Conservation (phyloP, 92 coral and sea anemone species). For the Palythoa caribaeorum region DNA sequence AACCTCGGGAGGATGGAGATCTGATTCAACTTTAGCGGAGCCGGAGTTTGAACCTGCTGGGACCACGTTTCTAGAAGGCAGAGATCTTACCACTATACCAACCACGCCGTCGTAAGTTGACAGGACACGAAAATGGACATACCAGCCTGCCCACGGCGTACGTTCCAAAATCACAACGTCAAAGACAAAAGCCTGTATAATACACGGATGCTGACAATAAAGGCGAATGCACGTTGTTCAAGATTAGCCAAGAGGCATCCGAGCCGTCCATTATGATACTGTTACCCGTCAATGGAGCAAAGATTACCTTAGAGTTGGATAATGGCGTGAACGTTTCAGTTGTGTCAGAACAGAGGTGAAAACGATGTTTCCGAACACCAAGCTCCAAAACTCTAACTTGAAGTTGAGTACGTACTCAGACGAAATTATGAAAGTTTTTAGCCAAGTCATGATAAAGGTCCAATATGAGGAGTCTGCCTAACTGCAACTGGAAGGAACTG, state of each 20-base stretch:
- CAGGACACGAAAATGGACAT: constrained; percentile 27
- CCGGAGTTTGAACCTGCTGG: too few species aligned
- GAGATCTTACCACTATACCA: too few species aligned
- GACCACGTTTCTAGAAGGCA: too few species aligned
- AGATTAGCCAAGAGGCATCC: not conserved
- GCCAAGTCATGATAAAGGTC: constrained; percentile 29
- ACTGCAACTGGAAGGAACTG: constrained; percentile 52
- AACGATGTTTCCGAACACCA: not conserved
- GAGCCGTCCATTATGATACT: not conserved
- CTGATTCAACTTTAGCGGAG: too few species aligned
- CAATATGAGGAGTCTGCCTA: constrained; percentile 49
- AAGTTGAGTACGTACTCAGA: constrained; percentile 44
- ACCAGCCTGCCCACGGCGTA: not conserved
- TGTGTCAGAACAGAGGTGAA: constrained; percentile 41
- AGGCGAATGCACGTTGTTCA: not conserved
- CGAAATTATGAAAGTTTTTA: too few species aligned
- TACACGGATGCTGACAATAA: constrained; percentile 8
- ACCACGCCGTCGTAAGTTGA: not conserved
- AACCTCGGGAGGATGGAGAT: too few species aligned
- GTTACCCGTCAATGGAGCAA: not conserved
- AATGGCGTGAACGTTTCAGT: not conserved
- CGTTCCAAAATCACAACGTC: not conserved
- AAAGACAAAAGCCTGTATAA: not conserved
- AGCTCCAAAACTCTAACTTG: not conserved
- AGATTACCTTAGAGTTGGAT: not conserved